phyloP scores from a whole-genome alignment of 2,113 vertebrate genomes.

The Isichthys henryi region DNA sequence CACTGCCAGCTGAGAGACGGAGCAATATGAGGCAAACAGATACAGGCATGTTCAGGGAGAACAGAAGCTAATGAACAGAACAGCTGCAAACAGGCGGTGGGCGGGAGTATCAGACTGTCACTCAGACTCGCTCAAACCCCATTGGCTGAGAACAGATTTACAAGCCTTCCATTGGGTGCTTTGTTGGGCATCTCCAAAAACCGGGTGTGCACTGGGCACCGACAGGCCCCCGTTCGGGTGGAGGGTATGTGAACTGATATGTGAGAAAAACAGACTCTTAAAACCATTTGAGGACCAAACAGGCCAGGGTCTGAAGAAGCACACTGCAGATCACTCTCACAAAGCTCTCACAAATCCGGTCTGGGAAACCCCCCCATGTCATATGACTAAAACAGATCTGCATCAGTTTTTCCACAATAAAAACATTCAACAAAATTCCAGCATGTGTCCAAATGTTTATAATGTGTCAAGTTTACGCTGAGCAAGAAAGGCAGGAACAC shows the following conservation, averaged over 20 bases:
- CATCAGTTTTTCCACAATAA: background rate
- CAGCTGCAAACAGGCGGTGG: background rate
- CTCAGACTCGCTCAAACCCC: background rate
- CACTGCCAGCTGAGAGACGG: background rate
- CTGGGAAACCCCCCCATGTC: background rate
- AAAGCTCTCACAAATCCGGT: background rate
- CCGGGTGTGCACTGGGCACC: background rate
- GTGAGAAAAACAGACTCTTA: background rate
- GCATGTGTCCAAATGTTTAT: background rate
- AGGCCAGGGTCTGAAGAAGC: background rate
- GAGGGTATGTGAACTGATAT: background rate
- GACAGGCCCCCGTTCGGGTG: background rate
- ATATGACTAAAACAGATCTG: background rate
- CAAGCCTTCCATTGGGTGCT: background rate
- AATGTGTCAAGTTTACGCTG: too few relatives aligned
- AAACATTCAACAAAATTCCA: background rate
- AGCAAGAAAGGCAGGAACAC: too few relatives aligned
- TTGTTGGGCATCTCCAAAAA: background rate
- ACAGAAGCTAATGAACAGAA: background rate
- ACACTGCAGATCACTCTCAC: background rate
- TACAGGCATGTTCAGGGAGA: background rate
- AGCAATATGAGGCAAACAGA: slow-evolving; percentile 9
- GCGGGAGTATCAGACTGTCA: background rate
- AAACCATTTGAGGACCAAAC: background rate
- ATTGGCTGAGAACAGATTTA: background rate